Evolutionary conservation across 2,113 vertebrate genomes (phyloP), one percentile per base, ranked within the genome.

Genomic region (Pygoscelis adeliae): DNA sequence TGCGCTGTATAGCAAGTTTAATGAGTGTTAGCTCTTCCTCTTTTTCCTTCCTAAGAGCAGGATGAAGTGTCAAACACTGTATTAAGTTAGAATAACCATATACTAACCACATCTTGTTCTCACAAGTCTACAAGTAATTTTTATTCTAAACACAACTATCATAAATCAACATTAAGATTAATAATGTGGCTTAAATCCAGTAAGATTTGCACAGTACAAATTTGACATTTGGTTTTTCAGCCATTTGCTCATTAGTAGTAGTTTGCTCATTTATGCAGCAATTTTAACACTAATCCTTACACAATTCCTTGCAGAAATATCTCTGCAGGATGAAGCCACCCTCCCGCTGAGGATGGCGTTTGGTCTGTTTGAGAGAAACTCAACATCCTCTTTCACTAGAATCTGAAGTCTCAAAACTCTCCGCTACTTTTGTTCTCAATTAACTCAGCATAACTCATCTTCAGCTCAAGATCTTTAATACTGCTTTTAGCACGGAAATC

Each of bases 81-180:
- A 47, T 42, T 63, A 90, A 55, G n/a, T 74, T 71, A 67, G 47
- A 84, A 82, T 62, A 92, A 87, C 10, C 42, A 63, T 67, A 63
- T 36, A 94, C 25, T 71, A 94, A 94, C 15, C 59, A 82, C 38
- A 78, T 50, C 59, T 66, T 89, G 55, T 36, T 92, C 72, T 91
- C 9, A 3, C 19, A 81, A 69, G 42, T 29, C 56, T 58, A 90
- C 17, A 81, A 27, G 38, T 19, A 59, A 67, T 63, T 73, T 77
- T 90, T 62, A 73, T 70, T 71, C 38, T 83, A 86, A 78, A 77
- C 8, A 42, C 15, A 79, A 42, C 53, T 53, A 62, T 15, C 38
- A 89, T 78, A 89, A 91, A 94, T 92, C 58, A 90, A 88, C 53
- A 77, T 46, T 53, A 66, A 34, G 42, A 74, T 70, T 86, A 91